Base-by-base conservation (phyloP, 2,888 invertebrate species). In the Trachelus iudaicus region DNA sequence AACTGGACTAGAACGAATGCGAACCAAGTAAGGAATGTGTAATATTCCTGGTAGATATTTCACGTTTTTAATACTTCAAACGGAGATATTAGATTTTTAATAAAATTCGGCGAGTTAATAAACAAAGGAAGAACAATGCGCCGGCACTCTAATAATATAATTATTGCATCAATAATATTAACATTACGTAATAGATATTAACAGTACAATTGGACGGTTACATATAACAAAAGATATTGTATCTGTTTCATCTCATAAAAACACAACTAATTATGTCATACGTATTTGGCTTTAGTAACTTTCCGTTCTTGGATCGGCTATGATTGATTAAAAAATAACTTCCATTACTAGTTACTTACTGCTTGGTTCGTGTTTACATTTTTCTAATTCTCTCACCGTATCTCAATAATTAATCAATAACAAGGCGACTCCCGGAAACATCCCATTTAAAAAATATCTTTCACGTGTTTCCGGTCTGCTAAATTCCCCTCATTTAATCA, bases 121-220 rank as follows among this genome's bases (percentile, higher is more conserved):
- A 56, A 23, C 23, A 9, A 15, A 9, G 56, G 56, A 56, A 56
- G 23, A 56, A 23, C 56, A 56, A 56, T 23, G 56, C 23, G 56
- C 23, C 56, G 23, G 23, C 2, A 56, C 6, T 9, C 23, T 56
- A 56, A 9, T 56, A 23, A 23, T 56, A 56, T 56, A 71, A 71
- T 34, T 33, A 71, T 71, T 71, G 71, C 34, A 71, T 33, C 71
- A 71, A 71, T 71, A 31, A 34, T 71, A 15, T 33, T 15, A 34
- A 34, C 81, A 9, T 56, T 56, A 56, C 9, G 23, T 56, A 56
- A 56, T 56, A 56, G 56, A 56, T 2, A 56, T 6, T 56, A 56
- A 56, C 56, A 56, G 23, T 56, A 73, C 76, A 79, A 80, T 71
- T 85, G 85, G 85, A 85, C 85, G 85, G 85, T 82, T 82, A 78